phyloP scores from a whole-genome alignment of 2,797 vertebrate species.

The Yasuhikotakia modesta region DNA sequence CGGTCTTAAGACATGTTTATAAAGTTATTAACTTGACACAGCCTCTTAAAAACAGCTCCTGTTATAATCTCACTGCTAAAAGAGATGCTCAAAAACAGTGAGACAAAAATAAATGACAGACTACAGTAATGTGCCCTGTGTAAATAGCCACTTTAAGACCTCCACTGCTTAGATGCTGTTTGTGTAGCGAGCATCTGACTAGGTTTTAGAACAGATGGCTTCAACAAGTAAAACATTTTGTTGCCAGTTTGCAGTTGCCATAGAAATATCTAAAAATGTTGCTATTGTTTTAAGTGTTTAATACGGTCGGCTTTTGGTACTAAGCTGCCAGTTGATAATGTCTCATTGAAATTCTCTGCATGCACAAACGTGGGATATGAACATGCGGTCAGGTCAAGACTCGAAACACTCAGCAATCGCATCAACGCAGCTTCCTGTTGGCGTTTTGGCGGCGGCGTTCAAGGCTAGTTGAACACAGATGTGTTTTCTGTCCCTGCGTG shows the following conservation, averaged over 20 bases:
- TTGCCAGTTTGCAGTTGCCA: constrained; percentile 12
- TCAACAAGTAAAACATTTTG: neutral
- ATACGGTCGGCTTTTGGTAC: constrained; percentile 16
- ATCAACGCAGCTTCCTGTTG: constrained; percentile 37
- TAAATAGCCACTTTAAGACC: neutral
- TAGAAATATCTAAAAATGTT: constrained; percentile 26
- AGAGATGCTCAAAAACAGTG: neutral
- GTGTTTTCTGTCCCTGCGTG: constrained; percentile 30
- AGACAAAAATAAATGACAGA: neutral
- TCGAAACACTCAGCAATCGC: constrained; percentile 25
- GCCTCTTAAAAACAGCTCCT: neutral
- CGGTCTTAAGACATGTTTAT: too few species aligned
- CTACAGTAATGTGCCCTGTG: neutral
- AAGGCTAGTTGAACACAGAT: constrained; percentile 44
- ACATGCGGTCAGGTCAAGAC: constrained; percentile 18
- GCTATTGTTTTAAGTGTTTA: constrained; percentile 22
- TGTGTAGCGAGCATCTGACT: neutral
- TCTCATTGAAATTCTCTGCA: constrained; percentile 24
- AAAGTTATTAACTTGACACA: neutral
- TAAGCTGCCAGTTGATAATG: constrained; percentile 13
- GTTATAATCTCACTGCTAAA: too few species aligned
- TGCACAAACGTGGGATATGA: constrained; percentile 16
- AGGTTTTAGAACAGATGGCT: neutral
- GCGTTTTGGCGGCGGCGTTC: neutral
- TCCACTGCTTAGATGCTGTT: neutral